Conservation (phyloP, 1,140 invertebrate genomes). For the Lepidurus packardi region DNA sequence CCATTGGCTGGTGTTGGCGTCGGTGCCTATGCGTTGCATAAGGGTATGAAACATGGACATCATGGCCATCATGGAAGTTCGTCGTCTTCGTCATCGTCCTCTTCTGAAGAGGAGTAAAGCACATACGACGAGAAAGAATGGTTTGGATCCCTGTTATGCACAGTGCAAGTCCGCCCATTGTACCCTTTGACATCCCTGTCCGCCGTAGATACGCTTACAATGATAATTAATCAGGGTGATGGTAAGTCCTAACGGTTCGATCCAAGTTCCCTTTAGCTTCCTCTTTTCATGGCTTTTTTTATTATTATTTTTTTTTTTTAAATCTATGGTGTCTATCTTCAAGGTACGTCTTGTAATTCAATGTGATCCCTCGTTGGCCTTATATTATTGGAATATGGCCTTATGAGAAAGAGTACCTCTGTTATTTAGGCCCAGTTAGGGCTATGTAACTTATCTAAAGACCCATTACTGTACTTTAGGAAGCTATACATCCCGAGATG, state of each 20-base stretch:
- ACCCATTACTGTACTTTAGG: not conserved
- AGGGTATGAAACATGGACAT: slow-evolving; percentile 38
- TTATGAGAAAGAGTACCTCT: not conserved
- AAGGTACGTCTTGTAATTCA: not conserved
- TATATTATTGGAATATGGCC: not conserved
- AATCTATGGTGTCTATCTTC: not conserved
- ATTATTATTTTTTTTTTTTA: not conserved
- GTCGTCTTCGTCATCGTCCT: slow-evolving; percentile 29
- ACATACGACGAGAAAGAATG: not conserved
- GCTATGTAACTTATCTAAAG: not conserved
- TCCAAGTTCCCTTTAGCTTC: not conserved
- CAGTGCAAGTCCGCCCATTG: not conserved
- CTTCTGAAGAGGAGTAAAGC: not conserved
- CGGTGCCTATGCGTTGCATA: slow-evolving; percentile 38
- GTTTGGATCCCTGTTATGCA: not conserved
- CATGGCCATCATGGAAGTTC: slow-evolving; percentile 31
- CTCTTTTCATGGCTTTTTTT: not conserved
- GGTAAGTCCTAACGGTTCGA: not conserved
- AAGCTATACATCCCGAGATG: not conserved
- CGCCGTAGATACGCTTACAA: slow-evolving; percentile 1
- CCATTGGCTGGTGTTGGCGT: slow-evolving; percentile 37
- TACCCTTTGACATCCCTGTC: not conserved
- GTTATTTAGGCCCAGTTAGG: not conserved
- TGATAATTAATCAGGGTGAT: not conserved
- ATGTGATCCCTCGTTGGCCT: not conserved